Conservation (phyloP, 2,113 vertebrate species). For the Seriola rivoliana region DNA sequence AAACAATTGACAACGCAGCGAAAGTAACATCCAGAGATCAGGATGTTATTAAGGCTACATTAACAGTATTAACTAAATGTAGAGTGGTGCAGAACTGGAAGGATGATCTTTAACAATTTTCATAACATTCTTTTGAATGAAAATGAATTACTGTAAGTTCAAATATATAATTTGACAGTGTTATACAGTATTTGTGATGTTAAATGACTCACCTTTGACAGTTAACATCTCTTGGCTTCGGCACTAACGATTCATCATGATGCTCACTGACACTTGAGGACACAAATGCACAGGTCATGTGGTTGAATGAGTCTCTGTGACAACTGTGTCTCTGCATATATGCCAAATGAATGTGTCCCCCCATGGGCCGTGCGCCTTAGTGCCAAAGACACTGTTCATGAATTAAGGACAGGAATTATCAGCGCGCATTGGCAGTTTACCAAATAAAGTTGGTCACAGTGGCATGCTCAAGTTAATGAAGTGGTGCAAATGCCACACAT, state of each 20-base stretch:
- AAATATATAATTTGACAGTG: background rate
- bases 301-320: background rate
- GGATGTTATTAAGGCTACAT: background rate
- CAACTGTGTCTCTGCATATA: background rate
- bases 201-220: background rate
- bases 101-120: background rate
- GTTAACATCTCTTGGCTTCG: background rate
- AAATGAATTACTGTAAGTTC: background rate
- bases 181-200: background rate
- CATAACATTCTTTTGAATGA: background rate
- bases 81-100: background rate
- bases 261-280: background rate
- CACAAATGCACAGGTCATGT: background rate
- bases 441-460: constrained; percentile 8
- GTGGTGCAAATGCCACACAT: background rate
- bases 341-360: background rate
- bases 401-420: background rate
- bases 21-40: background rate
- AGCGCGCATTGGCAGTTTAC: background rate
- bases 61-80: background rate
- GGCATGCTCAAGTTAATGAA: constrained; percentile 13
- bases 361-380: background rate
- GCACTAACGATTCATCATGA: background rate
- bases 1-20: background rate
- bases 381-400: background rate